Conservation (phyloP, 2,113 vertebrate species). For the Marmota flaviventris region DNA sequence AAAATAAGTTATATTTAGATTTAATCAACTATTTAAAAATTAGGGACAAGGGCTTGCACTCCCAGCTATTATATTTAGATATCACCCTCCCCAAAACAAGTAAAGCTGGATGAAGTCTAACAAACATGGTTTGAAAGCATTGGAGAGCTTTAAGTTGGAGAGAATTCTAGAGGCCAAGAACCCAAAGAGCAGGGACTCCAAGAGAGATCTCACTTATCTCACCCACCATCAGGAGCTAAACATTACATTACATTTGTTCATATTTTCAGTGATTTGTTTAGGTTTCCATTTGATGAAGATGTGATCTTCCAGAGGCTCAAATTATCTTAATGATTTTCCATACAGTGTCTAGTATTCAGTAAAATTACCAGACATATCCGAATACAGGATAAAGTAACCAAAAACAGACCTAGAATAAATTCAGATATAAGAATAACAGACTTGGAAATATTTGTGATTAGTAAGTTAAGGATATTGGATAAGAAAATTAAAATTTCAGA, state of each 20-base stretch:
- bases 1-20: conserved; percentile 56
- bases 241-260: too few relatives aligned
- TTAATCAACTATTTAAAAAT: conserved; percentile 58
- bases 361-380: not conserved
- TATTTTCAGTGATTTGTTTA: too few relatives aligned
- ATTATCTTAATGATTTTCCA: not conserved
- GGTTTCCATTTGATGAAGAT: not conserved
- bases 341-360: not conserved
- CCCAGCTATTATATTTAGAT: conserved; percentile 11
- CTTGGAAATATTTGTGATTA: conserved; percentile 14
- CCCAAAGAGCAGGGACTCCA: not conserved
- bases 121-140: not conserved
- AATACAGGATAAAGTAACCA: not conserved
- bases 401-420: not conserved
- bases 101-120: conserved; percentile 45
- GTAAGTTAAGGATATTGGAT: conserved; percentile 18
- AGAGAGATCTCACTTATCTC: not conserved
- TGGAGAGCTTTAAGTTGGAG: not conserved
- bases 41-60: conserved; percentile 26
- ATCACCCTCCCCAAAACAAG: not conserved
- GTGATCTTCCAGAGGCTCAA: not conserved
- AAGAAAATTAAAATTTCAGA: not conserved
- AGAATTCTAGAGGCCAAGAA: not conserved
- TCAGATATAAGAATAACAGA: not conserved
- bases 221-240: not conserved